These are phyloP conservation scores for Mythimna impura DNA, from an alignment of 2,888 invertebrate genomes.

Conservation along the genomic window DNA sequence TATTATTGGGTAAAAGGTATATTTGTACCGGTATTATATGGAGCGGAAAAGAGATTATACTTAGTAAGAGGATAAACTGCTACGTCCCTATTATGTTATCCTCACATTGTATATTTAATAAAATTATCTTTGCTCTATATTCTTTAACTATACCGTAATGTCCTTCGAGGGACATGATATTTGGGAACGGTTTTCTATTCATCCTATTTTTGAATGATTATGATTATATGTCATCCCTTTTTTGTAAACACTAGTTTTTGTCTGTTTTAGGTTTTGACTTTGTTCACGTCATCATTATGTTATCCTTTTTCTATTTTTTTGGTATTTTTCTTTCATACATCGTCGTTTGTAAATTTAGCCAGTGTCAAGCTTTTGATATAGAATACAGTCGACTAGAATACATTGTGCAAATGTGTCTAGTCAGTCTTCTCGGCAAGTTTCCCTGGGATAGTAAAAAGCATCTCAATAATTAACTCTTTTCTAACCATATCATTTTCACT, in stretches of 20 bases:
- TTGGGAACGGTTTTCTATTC: conserved; percentile 10
- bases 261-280: neutral
- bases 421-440: no score
- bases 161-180: neutral
- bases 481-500: no score
- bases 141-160: neutral
- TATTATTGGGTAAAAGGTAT: conserved; percentile 28
- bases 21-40: conserved; percentile 22
- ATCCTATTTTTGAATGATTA: conserved; percentile 1
- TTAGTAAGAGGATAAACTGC: conserved; percentile 37
- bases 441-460: no score
- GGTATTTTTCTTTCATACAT: no score
- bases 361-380: no score
- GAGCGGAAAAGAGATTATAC: conserved; percentile 31
- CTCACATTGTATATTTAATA: neutral
- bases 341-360: no score
- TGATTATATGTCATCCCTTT: conserved; percentile 5
- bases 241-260: neutral
- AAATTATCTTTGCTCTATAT: conserved; percentile 24
- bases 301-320: neutral
- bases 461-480: no score
- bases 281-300: neutral
- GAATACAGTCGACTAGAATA: no score
- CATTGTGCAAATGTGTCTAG: no score
- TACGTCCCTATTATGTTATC: conserved; percentile 15